These are phyloP conservation scores for Athalia rosae DNA, from an alignment of 2,888 invertebrate species.

Conservation along the genomic window DNA sequence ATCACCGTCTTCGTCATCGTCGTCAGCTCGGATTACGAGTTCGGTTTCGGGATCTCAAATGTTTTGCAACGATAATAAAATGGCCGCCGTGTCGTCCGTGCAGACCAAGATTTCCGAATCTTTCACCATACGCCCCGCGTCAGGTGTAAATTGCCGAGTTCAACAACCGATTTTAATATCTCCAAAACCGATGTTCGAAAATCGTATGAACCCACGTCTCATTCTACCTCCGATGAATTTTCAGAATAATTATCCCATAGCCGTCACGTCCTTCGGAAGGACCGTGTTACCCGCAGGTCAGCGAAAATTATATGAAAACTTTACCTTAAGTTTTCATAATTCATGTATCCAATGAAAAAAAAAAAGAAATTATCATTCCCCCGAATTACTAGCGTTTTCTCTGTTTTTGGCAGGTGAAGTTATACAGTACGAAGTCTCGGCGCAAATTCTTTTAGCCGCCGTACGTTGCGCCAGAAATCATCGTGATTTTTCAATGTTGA, in stretches of 20 bases:
- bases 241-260: too few species aligned
- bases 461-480: conserved; percentile 77
- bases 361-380: not conserved
- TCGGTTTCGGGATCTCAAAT: too few species aligned
- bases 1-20: conserved; percentile 46
- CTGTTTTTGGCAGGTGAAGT: conserved; percentile 50
- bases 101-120: too few species aligned
- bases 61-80: too few species aligned
- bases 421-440: conserved; percentile 76
- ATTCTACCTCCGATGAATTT: not conserved
- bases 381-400: not conserved
- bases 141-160: too few species aligned
- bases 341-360: not conserved
- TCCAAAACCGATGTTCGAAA: conserved; percentile 22
- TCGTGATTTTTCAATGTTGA: conserved; percentile 75
- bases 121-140: too few species aligned
- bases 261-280: not conserved
- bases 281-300: conserved; percentile 19
- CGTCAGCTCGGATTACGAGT: not conserved
- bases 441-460: conserved; percentile 77
- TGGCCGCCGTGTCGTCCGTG: too few species aligned
- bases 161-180: not conserved
- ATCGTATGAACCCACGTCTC: not conserved
- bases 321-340: not conserved
- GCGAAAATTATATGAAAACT: not conserved